Evolutionary conservation across 53 echinoderm and acorn worm species (phyloP).

Genomic region (Actinopyga echinites): DNA sequence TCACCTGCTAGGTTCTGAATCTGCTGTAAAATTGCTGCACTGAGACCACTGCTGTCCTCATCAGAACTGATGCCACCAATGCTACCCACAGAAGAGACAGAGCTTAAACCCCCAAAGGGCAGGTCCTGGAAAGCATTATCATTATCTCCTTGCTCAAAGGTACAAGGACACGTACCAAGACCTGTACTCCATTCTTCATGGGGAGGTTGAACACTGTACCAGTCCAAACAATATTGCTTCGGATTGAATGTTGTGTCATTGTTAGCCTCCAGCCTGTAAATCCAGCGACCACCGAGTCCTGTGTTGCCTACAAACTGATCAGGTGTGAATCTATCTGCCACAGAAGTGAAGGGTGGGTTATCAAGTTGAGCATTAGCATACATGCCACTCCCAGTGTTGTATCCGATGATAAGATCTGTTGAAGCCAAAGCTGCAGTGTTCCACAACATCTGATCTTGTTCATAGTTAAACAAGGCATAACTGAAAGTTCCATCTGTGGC

Average conservation of each 20-base stretch:
- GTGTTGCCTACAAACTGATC: constrained; percentile 74
- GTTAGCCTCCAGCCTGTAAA: constrained; percentile 79
- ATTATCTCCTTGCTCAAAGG: constrained; percentile 67
- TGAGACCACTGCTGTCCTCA: too few species aligned
- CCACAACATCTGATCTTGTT: constrained; percentile 79
- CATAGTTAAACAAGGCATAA: constrained; percentile 84
- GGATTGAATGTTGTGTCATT: constrained; percentile 70
- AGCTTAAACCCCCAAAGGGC: background rate
- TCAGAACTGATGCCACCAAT: too few species aligned
- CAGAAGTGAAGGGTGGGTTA: constrained; percentile 61
- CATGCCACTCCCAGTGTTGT: constrained; percentile 66
- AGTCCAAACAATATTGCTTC: constrained; percentile 72
- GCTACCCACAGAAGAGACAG: background rate
- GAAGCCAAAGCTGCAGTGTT: constrained; percentile 60
- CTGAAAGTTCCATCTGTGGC: constrained; percentile 83
- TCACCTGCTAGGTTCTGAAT: constrained; percentile 38
- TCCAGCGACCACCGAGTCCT: constrained; percentile 75
- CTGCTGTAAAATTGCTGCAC: background rate
- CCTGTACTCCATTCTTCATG: constrained; percentile 65
- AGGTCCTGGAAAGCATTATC: constrained; percentile 9
- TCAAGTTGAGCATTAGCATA: constrained; percentile 67
- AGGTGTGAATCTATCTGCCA: constrained; percentile 59
- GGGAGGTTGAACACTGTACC: constrained; percentile 73
- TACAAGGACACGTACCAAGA: constrained; percentile 86
- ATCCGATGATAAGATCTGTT: constrained; percentile 78